phyloP scores from a whole-genome alignment of 2,888 invertebrate genomes.

The Parelbella ahira region DNA sequence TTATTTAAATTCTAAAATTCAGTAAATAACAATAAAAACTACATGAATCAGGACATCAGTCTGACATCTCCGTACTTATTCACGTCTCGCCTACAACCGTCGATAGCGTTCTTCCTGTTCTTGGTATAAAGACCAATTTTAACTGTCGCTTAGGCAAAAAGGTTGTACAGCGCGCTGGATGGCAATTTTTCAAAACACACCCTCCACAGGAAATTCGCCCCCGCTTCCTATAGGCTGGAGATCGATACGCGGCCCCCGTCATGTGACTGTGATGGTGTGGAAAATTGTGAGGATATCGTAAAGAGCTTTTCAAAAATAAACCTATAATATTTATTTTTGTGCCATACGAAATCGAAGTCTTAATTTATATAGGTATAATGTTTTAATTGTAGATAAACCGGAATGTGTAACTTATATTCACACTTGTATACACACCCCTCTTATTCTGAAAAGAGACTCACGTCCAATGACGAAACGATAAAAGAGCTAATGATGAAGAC shows the following conservation, averaged over 20 bases:
- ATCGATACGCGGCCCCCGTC: constrained; percentile 70
- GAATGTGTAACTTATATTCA: no score
- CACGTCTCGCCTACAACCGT: neutral
- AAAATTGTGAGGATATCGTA: constrained; percentile 31
- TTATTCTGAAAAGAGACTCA: no score
- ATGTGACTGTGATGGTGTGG: constrained; percentile 53
- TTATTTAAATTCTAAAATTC: no score
- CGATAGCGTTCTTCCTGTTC: no score
- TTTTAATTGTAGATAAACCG: no score
- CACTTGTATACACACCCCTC: no score
- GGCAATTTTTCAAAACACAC: constrained; percentile 79
- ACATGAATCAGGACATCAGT: constrained; percentile 8
- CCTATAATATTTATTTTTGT: neutral
- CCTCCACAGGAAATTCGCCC: constrained; percentile 63
- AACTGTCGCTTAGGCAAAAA: constrained; percentile 37
- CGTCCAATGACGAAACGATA: no score
- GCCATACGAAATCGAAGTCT: no score
- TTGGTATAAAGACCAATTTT: no score
- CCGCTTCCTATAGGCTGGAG: constrained; percentile 70
- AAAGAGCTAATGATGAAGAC: no score
- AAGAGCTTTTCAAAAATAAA: neutral
- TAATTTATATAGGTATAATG: no score
- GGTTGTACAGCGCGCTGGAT: constrained; percentile 51
- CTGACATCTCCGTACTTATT: constrained; percentile 2
- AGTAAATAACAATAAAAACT: constrained; percentile 2